Evolutionary conservation across 2,888 invertebrate species (phyloP), one percentile per base, ranked within the genome.

Genomic region (Ophioninae sp.): DNA sequence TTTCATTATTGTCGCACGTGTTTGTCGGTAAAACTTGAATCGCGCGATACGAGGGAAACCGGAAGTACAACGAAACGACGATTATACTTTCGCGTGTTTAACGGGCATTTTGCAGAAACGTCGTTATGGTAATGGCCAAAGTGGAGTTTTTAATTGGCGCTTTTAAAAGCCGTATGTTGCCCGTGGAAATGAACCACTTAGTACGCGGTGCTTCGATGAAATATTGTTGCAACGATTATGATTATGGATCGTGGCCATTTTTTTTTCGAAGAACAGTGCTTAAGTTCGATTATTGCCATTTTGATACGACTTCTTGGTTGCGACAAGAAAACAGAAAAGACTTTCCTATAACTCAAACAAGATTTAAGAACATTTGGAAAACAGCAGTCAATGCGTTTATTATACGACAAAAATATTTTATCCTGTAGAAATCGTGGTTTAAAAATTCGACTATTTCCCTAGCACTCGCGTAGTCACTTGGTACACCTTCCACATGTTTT

Each of bases 1-100:
- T 57, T 30, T 56, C 69, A 17, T 56, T 56, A 30, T 73, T 74
- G 37, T 70, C 61, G 61, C 69, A 75, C 59, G 81, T 62, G 75
- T 73, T 61, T 56, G 74, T 17, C 17, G 50, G 17, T 2, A 1
- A 10, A 50, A 13, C 50, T 50, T 50, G 77, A 37, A 76, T 70
- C 17, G 8, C 20, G 37, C 30, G 50, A 30, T 13, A 57, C 37
- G 21, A 68, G 41, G 21, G 30, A 21, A 68, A 39, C 17, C 41
- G 44, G 68, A 69, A 44, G 50, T 3, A 57, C 65, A 23, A 65
- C 17, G 23, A 30, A 41, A 59, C 23, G 17, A 17, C 30, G 8
- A n/a, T 64, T 30, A 13, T 39, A 2, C 7, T 50, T 21, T 44
- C 39, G 64, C 30, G 57, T 59, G 56, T n/a, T 17, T 23, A 17